Percentiles rank a stretch among this genome's conserved stretches.
phyloP scores from a whole-genome alignment of 2,888 invertebrate species.

The Augiades crinisus region DNA sequence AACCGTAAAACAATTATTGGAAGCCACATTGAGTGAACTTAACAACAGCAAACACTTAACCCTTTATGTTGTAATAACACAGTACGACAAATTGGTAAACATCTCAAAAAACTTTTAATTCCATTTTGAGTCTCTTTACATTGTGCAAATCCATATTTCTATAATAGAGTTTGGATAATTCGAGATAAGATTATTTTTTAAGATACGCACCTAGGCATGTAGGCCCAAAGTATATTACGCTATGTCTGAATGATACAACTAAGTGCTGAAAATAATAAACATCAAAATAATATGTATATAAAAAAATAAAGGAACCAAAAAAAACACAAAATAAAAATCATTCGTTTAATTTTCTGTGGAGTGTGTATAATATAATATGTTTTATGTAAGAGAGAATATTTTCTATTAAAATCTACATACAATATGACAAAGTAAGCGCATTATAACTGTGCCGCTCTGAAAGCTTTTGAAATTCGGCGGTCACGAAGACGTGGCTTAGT shows the following conservation, averaged over 20 bases:
- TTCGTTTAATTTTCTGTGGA: constrained; percentile 75
- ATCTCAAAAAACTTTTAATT: constrained; percentile 42
- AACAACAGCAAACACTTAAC: constrained; percentile 4
- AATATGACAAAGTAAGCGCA: constrained; percentile 66
- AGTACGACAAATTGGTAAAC: constrained; percentile 36
- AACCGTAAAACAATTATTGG: constrained; percentile 6
- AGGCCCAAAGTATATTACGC: constrained; percentile 32
- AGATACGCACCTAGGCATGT: constrained; percentile 27
- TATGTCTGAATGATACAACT: constrained; percentile 11
- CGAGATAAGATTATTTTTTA: constrained; percentile 15
- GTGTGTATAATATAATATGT: constrained; percentile 64
- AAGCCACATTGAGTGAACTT: constrained; percentile 1
- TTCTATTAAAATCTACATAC: constrained; percentile 72
- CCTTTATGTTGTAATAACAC: background rate
- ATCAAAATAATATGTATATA: constrained; percentile 39
- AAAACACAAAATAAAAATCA: constrained; percentile 62
- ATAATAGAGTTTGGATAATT: constrained; percentile 27
- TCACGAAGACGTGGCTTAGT: too few relatives aligned
- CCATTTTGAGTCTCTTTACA: constrained; percentile 51
- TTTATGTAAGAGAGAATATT: constrained; percentile 64
- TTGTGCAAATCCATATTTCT: constrained; percentile 58
- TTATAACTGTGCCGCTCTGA: too few relatives aligned
- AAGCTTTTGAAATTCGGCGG: too few relatives aligned
- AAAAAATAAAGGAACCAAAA: constrained; percentile 47
- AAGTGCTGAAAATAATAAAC: constrained; percentile 34